Percentiles rank a stretch among this genome's conserved stretches.
phyloP scores from a whole-genome alignment of 2,888 invertebrate genomes.

The Lasioglossum calceatum region DNA sequence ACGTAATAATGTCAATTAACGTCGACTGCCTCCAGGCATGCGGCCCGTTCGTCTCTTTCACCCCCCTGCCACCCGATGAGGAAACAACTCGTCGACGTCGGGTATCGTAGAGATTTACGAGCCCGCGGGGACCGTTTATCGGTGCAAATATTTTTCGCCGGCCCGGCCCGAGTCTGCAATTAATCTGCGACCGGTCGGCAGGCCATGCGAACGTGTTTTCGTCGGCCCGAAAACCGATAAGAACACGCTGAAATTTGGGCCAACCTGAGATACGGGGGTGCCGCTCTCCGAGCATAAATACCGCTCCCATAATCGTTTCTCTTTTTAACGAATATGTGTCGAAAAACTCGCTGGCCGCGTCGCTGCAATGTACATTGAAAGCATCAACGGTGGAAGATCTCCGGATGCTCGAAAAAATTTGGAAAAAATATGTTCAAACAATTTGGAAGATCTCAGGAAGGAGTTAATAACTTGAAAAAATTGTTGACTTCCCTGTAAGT shows the following conservation, averaged over 20 bases:
- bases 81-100: conserved; percentile 4
- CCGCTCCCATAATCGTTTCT: not conserved
- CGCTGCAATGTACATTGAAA: not conserved
- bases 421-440: too few relatives aligned
- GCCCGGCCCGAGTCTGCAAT: conserved; percentile 2
- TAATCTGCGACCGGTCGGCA: conserved; percentile 25
- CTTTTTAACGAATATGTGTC: not conserved
- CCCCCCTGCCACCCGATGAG: not conserved
- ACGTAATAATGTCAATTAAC: conserved; percentile 61
- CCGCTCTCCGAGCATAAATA: not conserved
- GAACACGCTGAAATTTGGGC: conserved; percentile 7
- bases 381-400: not conserved
- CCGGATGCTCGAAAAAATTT: not conserved
- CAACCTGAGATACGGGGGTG: not conserved
- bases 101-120: conserved; percentile 38
- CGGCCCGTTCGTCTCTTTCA: conserved; percentile 47
- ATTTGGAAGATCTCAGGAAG: not conserved
- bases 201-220: conserved; percentile 7
- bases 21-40: conserved; percentile 67
- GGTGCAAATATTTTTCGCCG: conserved; percentile 36
- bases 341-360: not conserved
- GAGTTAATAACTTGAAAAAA: not conserved
- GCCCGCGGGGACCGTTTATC: conserved; percentile 26
- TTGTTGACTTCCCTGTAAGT: not conserved
- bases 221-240: conserved; percentile 1